A percentile compares a stretch with the other conserved stretches of the same genome.
These are phyloP conservation scores for Euura lappo DNA, from an alignment of 1,140 invertebrate genomes.

Conservation along the genomic window DNA sequence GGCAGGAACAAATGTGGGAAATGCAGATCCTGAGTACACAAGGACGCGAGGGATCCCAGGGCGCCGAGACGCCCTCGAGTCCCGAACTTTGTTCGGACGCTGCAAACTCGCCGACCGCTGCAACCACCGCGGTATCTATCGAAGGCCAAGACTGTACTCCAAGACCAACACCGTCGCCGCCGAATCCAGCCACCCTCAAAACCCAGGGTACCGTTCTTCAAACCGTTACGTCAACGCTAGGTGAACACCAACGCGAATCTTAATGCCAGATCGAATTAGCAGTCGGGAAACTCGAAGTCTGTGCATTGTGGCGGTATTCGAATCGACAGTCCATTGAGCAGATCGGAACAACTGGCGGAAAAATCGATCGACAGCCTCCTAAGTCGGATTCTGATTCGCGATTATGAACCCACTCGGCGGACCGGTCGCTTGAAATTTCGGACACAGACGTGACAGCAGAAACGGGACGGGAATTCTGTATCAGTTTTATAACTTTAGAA, in stretches of 20 bases:
- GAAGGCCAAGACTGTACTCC: slow-evolving; percentile 49
- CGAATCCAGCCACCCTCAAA: slow-evolving; percentile 46
- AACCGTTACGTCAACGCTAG: slow-evolving; percentile 39
- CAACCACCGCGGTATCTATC: slow-evolving; percentile 55
- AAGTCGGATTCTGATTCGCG: too few relatives aligned
- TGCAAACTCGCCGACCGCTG: slow-evolving; percentile 54
- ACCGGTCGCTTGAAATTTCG: too few relatives aligned
- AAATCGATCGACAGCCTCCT: too few relatives aligned
- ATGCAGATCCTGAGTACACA: slow-evolving; percentile 74
- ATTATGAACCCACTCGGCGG: too few relatives aligned
- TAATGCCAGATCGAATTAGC: too few relatives aligned
- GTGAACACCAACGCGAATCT: slow-evolving; percentile 29
- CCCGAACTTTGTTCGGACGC: slow-evolving; percentile 46
- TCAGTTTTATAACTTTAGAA: too few relatives aligned
- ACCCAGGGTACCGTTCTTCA: slow-evolving; percentile 38
- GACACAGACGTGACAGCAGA: too few relatives aligned
- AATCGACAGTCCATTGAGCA: too few relatives aligned
- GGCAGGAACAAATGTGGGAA: slow-evolving; percentile 85
- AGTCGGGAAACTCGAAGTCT: too few relatives aligned
- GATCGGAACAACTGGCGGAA: too few relatives aligned
- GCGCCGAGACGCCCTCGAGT: slow-evolving; percentile 45
- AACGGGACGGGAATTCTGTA: too few relatives aligned
- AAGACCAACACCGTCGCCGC: slow-evolving; percentile 54
- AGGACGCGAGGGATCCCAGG: slow-evolving; percentile 39
- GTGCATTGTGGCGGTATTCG: too few relatives aligned